These are phyloP conservation scores for Chlorops oryzae DNA, from an alignment of 1,140 invertebrate species.

Conservation along the genomic window DNA sequence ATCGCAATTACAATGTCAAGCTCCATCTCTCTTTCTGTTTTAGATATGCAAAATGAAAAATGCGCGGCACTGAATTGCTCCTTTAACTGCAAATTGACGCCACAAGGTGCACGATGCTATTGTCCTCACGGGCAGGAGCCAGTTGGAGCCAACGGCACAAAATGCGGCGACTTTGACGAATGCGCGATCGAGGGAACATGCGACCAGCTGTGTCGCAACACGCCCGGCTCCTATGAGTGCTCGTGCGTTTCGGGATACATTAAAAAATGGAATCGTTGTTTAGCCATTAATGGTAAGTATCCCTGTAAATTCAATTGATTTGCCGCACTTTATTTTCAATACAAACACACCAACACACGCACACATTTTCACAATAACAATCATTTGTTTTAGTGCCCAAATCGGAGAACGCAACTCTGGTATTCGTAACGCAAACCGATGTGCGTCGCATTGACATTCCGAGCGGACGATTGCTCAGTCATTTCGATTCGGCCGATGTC, in stretches of 20 bases:
- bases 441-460: slow-evolving; percentile 26
- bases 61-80: slow-evolving; percentile 58
- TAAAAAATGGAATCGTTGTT: slow-evolving; percentile 52
- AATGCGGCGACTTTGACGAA: slow-evolving; percentile 69
- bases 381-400: slow-evolving; percentile 24
- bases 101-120: slow-evolving; percentile 65
- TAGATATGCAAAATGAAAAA: slow-evolving; percentile 50
- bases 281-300: slow-evolving; percentile 64
- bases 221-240: slow-evolving; percentile 65
- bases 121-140: slow-evolving; percentile 67
- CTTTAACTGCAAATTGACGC: slow-evolving; percentile 60
- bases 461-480: slow-evolving; percentile 6
- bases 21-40: slow-evolving; percentile 33
- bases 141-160: slow-evolving; percentile 54
- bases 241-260: slow-evolving; percentile 70
- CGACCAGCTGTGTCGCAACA: slow-evolving; percentile 73
- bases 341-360: background rate
- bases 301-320: background rate
- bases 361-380: background rate
- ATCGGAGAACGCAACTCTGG: slow-evolving; percentile 28
- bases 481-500: slow-evolving; percentile 12
- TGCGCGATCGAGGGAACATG: slow-evolving; percentile 67
- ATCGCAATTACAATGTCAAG: slow-evolving; percentile 3
- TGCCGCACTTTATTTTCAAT: background rate
- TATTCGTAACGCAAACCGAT: slow-evolving; percentile 25